phyloP scores from a whole-genome alignment of 1,140 invertebrate species.

The Araneus ventricosus region DNA sequence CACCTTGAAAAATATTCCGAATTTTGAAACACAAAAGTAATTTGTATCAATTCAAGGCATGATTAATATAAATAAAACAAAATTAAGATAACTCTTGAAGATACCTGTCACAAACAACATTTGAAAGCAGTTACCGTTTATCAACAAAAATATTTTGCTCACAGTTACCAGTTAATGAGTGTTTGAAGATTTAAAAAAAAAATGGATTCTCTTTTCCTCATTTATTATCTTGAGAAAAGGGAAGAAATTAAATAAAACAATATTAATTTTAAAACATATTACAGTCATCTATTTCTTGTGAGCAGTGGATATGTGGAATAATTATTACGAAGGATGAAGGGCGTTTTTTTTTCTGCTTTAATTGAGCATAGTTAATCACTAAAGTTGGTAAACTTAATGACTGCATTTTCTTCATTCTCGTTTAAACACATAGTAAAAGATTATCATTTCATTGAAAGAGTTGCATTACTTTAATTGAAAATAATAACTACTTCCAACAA shows the following conservation, averaged over 20 bases:
- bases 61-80: not conserved
- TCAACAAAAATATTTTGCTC: not conserved
- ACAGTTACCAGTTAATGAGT: not conserved
- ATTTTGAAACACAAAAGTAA: not conserved
- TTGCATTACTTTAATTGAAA: not conserved
- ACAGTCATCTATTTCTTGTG: too few relatives aligned
- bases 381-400: too few relatives aligned
- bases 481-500: not conserved
- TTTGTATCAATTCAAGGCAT: not conserved
- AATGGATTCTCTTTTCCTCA: not conserved
- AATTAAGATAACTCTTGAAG: not conserved
- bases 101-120: not conserved
- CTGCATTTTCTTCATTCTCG: too few relatives aligned
- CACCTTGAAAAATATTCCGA: not conserved
- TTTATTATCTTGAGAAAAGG: not conserved
- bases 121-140: slow-evolving; percentile 19
- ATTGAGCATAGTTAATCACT: too few relatives aligned
- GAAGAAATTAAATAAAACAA: too few relatives aligned
- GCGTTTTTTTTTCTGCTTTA: too few relatives aligned
- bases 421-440: too few relatives aligned
- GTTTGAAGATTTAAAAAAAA: not conserved
- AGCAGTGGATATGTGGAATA: too few relatives aligned
- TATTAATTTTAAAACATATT: too few relatives aligned
- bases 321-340: too few relatives aligned
- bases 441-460: too few relatives aligned